A percentile compares a stretch with the other conserved stretches of the same genome.
These are phyloP conservation scores for Osmoderma eremita DNA, from an alignment of 2,888 invertebrate species.

Conservation along the genomic window DNA sequence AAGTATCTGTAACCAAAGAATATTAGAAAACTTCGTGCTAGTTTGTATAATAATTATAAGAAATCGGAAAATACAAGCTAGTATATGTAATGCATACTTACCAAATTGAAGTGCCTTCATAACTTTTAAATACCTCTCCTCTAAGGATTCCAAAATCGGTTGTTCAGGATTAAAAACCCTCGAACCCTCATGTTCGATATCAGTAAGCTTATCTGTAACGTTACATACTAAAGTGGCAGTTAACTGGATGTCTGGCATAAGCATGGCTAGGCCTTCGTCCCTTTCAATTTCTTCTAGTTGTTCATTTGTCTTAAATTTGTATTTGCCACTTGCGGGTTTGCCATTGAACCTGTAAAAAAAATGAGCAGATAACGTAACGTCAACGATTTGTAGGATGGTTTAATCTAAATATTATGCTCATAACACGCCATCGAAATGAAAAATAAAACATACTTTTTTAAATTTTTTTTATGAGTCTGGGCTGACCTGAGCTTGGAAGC, in stretches of 20 bases:
- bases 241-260: conserved; percentile 92
- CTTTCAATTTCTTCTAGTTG: conserved; percentile 77
- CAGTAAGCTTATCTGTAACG: conserved; percentile 62
- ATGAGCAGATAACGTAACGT: conserved; percentile 17
- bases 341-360: conserved; percentile 53
- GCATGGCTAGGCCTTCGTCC: conserved; percentile 86
- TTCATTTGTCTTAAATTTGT: conserved; percentile 56
- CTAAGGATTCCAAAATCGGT: conserved; percentile 69
- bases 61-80: conserved; percentile 11
- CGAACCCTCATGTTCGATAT: conserved; percentile 58
- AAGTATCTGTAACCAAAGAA: conserved; percentile 74
- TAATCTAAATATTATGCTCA: no score
- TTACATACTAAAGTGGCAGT: conserved; percentile 67
- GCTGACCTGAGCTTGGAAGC: conserved; percentile 82
- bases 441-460: conserved; percentile 48
- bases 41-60: background rate
- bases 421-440: conserved; percentile 10
- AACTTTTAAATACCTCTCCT: conserved; percentile 83
- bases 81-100: conserved; percentile 59
- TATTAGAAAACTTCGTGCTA: background rate
- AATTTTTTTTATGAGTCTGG: conserved; percentile 46
- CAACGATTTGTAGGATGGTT: background rate
- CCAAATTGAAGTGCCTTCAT: conserved; percentile 93
- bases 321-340: conserved; percentile 51
- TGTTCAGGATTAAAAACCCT: conserved; percentile 62